Conservation (phyloP, 2,888 invertebrate species). For the Drosophila robusta region DNA sequence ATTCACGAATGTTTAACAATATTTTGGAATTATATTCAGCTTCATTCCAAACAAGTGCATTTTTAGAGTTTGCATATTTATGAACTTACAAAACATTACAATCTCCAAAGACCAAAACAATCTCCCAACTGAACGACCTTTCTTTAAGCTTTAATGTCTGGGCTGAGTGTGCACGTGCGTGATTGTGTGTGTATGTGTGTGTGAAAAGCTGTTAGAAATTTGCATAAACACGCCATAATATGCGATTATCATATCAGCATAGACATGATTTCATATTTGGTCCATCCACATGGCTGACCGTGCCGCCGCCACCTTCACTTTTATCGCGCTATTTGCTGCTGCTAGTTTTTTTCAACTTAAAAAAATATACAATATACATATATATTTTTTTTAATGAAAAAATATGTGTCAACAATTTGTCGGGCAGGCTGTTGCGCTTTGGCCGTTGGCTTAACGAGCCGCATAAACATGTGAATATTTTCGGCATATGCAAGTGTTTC, state of each 20-base stretch:
- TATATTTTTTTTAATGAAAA: conserved; percentile 2
- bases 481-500: conserved; percentile 45
- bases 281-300: conserved; percentile 36
- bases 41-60: conserved; percentile 17
- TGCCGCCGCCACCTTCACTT: conserved; percentile 57
- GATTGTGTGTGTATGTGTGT: conserved; percentile 18
- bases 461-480: conserved; percentile 40
- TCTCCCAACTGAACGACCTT: conserved; percentile 27
- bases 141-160: conserved; percentile 20
- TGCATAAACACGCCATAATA: conserved; percentile 70
- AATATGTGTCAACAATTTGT: conserved; percentile 54
- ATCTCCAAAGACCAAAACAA: conserved; percentile 5
- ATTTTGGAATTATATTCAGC: conserved; percentile 1
- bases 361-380: neutral
- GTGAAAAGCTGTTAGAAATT: conserved; percentile 47
- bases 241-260: conserved; percentile 62
- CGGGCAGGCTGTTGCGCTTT: conserved; percentile 29
- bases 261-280: conserved; percentile 13
- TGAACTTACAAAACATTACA: conserved; percentile 24
- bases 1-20: conserved; percentile 3
- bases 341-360: neutral
- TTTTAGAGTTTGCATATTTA: conserved; percentile 6
- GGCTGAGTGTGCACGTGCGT: neutral
- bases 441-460: conserved; percentile 19
- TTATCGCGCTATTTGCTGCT: conserved; percentile 23